Conservation (phyloP, 2,797 vertebrate species). For the Botia almorhae region DNA sequence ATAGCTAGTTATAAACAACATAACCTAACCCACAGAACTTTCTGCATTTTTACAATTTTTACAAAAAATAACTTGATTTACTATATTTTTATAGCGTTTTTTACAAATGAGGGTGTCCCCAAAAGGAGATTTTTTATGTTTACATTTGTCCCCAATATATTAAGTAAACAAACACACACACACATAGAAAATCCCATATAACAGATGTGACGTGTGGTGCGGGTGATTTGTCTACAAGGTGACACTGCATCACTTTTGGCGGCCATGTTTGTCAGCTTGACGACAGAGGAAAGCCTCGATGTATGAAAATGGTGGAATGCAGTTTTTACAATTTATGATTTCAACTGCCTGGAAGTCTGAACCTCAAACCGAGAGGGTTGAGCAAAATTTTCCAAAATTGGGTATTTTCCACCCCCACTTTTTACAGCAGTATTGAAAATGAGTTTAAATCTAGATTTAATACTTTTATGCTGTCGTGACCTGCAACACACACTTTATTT, state of each 20-base stretch:
- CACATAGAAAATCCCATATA: conserved; percentile 35
- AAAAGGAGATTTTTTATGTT: too few species aligned
- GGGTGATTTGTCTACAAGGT: conserved; percentile 58
- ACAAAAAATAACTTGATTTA: too few species aligned
- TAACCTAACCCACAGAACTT: too few species aligned
- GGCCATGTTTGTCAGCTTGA: conserved; percentile 59
- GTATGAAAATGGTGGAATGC: conserved; percentile 45
- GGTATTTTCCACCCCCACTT: conserved; percentile 24
- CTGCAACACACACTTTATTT: conserved; percentile 31
- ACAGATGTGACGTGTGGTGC: conserved; percentile 49
- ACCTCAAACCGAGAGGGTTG: conserved; percentile 12
- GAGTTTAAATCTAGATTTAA: conserved; percentile 41
- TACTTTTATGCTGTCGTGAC: conserved; percentile 11
- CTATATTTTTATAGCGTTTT: too few species aligned
- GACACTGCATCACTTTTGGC: conserved; percentile 55
- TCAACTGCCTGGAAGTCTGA: conserved; percentile 22
- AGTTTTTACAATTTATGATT: conserved; percentile 41
- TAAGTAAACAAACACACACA: background rate
- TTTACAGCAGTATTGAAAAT: conserved; percentile 28
- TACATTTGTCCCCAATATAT: too few species aligned
- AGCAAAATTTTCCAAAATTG: conserved; percentile 35
- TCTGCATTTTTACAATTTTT: too few species aligned
- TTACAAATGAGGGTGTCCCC: too few species aligned
- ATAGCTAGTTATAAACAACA: too few species aligned
- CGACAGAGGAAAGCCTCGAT: conserved; percentile 59